phyloP scores from a whole-genome alignment of 2,113 vertebrate genomes.

The Falco punctatus region DNA sequence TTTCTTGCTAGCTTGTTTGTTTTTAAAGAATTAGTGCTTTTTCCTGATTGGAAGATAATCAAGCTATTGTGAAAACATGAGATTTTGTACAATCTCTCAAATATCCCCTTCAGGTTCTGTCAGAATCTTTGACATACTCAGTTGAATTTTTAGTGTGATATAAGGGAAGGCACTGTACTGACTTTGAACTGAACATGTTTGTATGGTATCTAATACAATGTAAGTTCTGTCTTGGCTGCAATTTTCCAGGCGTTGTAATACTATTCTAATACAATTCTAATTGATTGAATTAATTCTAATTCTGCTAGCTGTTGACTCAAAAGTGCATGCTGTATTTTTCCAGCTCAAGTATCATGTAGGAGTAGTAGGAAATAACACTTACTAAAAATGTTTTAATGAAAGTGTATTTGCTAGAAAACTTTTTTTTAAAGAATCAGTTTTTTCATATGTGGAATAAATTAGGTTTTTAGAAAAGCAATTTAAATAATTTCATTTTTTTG shows the following conservation, averaged over 20 bases:
- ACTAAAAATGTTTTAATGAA: background rate
- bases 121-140: fast-evolving
- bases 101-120: background rate
- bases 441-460: background rate
- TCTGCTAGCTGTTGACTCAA: background rate
- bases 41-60: background rate
- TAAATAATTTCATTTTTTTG: background rate
- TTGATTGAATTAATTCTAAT: background rate
- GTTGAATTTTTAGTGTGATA: background rate
- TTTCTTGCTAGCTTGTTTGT: background rate
- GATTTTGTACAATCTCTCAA: background rate
- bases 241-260: background rate
- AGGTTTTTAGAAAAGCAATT: background rate
- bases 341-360: background rate
- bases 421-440: background rate
- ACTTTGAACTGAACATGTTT: background rate
- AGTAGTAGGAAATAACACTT: background rate
- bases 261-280: background rate
- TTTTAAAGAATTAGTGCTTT: background rate
- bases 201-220: background rate
- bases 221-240: background rate
- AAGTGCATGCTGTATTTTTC: background rate
- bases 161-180: too few relatives aligned
- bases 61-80: background rate
- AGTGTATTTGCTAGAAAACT: background rate